Percentiles rank a stretch among this genome's conserved stretches.
These are phyloP conservation scores for Lytechinus variegatus DNA, from an alignment of 35 echinoderm and acorn worm species.

Conservation along the genomic window DNA sequence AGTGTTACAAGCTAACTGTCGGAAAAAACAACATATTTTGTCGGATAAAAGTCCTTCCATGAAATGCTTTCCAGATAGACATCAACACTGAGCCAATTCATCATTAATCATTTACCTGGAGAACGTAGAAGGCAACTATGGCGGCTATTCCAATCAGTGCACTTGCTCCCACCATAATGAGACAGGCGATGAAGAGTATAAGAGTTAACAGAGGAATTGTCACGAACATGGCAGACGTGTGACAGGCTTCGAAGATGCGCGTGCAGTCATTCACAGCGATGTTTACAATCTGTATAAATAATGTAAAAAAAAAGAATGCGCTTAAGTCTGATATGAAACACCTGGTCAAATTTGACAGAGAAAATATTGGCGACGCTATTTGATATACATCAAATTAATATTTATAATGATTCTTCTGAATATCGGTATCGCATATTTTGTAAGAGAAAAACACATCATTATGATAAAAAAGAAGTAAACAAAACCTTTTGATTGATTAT, in stretches of 20 bases:
- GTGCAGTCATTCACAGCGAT: constrained; percentile 78
- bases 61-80: no score
- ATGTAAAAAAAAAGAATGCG: neutral
- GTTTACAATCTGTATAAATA: constrained; percentile 60
- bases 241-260: constrained; percentile 64
- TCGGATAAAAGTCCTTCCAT: no score
- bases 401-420: neutral
- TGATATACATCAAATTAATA: neutral
- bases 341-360: neutral
- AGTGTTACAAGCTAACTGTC: no score
- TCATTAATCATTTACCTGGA: constrained; percentile 52
- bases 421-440: no score
- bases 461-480: no score
- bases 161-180: constrained; percentile 57
- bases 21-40: no score
- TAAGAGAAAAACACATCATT: no score
- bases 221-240: constrained; percentile 54
- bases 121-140: constrained; percentile 69
- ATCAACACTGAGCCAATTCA: no score
- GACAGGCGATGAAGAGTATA: constrained; percentile 50
- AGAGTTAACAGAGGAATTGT: constrained; percentile 55
- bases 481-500: no score
- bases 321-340: neutral
- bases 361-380: neutral
- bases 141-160: constrained; percentile 51